A percentile compares a stretch with the other conserved stretches of the same genome.
Conservation (phyloP, 1,140 invertebrate species). For the Oscheius sp. region DNA sequence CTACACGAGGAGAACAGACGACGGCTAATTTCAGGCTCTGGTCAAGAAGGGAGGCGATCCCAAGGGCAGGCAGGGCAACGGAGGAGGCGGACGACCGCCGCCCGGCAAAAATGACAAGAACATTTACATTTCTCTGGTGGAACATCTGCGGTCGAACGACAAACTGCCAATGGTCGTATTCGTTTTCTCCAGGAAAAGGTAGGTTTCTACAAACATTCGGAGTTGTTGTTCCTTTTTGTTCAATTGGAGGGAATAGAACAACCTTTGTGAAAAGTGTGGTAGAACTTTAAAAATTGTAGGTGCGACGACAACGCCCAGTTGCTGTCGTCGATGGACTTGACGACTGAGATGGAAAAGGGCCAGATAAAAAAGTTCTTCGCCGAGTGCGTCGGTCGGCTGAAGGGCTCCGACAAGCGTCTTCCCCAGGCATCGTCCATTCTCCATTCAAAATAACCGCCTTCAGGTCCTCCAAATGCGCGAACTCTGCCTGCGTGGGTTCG, state of each 20-base stretch:
- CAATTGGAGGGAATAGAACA: too few species aligned
- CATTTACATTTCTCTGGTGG: constrained; percentile 79
- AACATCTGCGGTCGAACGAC: constrained; percentile 74
- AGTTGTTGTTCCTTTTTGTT: too few species aligned
- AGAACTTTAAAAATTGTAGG: constrained; percentile 6
- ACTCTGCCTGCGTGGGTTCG: constrained; percentile 80
- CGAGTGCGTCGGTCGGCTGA: constrained; percentile 76
- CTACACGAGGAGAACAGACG: too few species aligned
- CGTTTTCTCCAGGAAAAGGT: constrained; percentile 81
- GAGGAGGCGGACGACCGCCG: background rate
- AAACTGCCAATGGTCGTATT: constrained; percentile 90
- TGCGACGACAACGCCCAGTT: constrained; percentile 76
- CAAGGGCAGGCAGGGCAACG: background rate
- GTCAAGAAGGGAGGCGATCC: background rate
- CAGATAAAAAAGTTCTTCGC: constrained; percentile 80
- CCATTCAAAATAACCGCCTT: background rate
- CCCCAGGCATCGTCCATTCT: constrained; percentile 69
- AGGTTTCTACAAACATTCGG: background rate
- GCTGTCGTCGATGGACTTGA: constrained; percentile 75
- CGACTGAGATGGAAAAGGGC: constrained; percentile 76
- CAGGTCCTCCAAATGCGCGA: constrained; percentile 73
- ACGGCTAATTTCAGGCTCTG: background rate
- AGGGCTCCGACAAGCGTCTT: constrained; percentile 78
- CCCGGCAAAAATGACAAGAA: constrained; percentile 69
- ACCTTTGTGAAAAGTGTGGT: background rate